A percentile compares a stretch with the other conserved stretches of the same genome.
phyloP scores from a whole-genome alignment of 2,888 invertebrate species.

The Pammene aurita region DNA sequence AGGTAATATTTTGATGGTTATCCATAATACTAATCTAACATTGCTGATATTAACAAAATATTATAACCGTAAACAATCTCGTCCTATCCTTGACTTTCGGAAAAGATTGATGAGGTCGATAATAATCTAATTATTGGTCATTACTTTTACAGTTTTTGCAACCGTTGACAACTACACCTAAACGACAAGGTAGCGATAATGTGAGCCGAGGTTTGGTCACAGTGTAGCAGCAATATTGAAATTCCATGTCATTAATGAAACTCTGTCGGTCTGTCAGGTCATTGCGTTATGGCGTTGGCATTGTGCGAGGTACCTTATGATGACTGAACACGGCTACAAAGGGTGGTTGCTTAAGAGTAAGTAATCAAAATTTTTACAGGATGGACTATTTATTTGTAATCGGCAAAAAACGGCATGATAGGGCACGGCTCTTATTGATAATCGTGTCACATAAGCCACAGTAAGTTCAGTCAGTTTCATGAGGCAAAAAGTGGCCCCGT shows the following conservation, averaged over 20 bases:
- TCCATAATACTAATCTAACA: not conserved
- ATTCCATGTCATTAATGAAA: conserved; percentile 41
- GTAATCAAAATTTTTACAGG: not conserved
- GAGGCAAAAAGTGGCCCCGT: no score
- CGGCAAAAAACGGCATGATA: no score
- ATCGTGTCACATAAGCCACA: no score
- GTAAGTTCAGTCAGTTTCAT: no score
- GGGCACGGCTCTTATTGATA: no score
- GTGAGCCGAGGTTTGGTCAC: conserved; percentile 26
- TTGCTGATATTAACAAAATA: not conserved
- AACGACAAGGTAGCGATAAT: conserved; percentile 18
- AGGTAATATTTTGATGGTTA: not conserved
- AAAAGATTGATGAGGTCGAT: conserved; percentile 16
- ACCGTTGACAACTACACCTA: conserved; percentile 19
- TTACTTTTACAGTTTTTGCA: conserved; percentile 15
- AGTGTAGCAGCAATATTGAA: conserved; percentile 29
- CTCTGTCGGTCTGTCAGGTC: conserved; percentile 21
- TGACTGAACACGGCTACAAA: not conserved
- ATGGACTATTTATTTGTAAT: not conserved
- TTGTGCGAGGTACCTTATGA: conserved; percentile 10
- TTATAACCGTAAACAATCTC: not conserved
- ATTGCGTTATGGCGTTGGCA: conserved; percentile 28
- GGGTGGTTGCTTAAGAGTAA: not conserved
- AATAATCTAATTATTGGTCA: conserved; percentile 19
- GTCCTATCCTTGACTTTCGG: conserved; percentile 11